Evolutionary conservation across 1,140 invertebrate genomes (phyloP).

Genomic region (Drosophila repleta): DNA sequence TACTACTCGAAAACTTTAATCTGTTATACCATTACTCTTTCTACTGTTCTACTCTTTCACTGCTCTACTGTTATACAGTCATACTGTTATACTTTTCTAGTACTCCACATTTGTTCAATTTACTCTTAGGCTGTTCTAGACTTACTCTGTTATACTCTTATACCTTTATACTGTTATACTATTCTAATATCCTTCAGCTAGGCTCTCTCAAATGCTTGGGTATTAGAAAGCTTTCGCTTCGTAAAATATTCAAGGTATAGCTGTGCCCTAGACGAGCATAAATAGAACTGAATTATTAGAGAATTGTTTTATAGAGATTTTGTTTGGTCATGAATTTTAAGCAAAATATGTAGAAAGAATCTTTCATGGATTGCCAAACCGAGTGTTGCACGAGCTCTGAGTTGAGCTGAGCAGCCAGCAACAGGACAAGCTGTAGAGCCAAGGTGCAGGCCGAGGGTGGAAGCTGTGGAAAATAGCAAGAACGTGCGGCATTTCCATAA

Average conservation of each 20-base stretch:
- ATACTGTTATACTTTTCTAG: too few species aligned
- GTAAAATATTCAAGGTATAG: background rate
- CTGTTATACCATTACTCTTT: too few species aligned
- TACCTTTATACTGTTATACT: too few species aligned
- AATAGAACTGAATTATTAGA: constrained; percentile 5
- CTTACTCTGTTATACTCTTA: too few species aligned
- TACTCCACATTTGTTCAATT: too few species aligned
- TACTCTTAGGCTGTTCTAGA: too few species aligned
- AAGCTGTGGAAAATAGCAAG: background rate
- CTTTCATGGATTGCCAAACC: constrained; percentile 3
- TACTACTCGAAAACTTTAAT: too few species aligned
- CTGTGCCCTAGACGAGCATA: background rate
- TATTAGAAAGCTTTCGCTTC: too few species aligned
- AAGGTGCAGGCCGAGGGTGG: background rate
- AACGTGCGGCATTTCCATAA: constrained; percentile 52
- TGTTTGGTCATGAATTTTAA: constrained; percentile 24
- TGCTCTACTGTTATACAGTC: too few species aligned
- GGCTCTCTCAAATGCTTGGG: too few species aligned
- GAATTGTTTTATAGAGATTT: constrained; percentile 18
- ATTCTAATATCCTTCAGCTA: too few species aligned
- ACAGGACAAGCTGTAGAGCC: constrained; percentile 46
- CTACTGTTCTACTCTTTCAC: too few species aligned
- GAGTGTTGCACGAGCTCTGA: constrained; percentile 5
- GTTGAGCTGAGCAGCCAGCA: constrained; percentile 24
- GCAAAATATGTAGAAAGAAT: constrained; percentile 13